Conservation (phyloP, 2,113 vertebrate genomes). For the Poeciliopsis occidentalis region DNA sequence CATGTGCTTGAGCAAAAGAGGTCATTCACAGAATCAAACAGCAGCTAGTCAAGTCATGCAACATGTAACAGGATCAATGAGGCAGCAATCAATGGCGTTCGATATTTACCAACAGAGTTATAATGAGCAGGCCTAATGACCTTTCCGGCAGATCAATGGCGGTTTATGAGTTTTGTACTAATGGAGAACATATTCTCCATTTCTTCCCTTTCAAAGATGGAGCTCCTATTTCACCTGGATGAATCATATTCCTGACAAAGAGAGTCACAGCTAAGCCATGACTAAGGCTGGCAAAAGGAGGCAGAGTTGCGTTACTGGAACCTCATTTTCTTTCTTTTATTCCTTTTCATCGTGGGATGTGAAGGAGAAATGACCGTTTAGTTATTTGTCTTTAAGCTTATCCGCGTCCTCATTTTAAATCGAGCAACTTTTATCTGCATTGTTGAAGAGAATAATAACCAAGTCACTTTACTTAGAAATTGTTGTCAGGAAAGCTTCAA, state of each 20-base stretch:
- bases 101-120: conserved; percentile 17
- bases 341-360: neutral
- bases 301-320: neutral
- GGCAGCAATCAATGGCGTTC: neutral
- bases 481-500: conserved; percentile 8
- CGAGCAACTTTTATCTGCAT: conserved; percentile 2
- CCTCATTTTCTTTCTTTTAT: neutral
- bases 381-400: neutral
- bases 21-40: conserved; percentile 8
- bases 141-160: conserved; percentile 13
- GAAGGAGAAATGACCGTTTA: rapidly evolving
- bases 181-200: neutral
- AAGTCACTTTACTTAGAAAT: neutral
- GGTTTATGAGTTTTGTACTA: conserved; percentile 14
- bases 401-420: neutral
- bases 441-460: neutral
- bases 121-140: conserved; percentile 18
- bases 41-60: neutral
- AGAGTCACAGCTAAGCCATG: conserved; percentile 23
- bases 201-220: neutral
- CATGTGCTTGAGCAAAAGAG: neutral
- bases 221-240: neutral
- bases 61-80: conserved; percentile 14
- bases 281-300: neutral
- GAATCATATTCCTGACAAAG: conserved; percentile 16